These are phyloP conservation scores for Greenwoodochromis staneri DNA, from an alignment of 2,113 vertebrate species.

Conservation along the genomic window DNA sequence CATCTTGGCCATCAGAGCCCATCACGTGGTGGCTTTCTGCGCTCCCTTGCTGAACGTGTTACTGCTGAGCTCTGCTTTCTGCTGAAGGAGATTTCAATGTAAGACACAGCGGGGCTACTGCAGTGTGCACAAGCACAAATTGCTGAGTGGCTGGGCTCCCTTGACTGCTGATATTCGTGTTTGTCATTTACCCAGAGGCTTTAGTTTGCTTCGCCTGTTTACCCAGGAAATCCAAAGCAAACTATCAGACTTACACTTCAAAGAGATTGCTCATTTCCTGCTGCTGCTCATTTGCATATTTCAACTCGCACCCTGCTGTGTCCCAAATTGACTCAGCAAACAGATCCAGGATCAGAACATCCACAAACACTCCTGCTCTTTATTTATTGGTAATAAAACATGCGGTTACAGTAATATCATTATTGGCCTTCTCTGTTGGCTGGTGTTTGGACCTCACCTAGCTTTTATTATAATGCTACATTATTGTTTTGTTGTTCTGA, in stretches of 20 bases:
- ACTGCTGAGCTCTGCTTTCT: slow-evolving; percentile 9
- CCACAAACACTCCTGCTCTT: neutral
- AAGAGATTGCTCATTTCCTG: slow-evolving; percentile 36
- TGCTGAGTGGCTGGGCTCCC: slow-evolving; percentile 9
- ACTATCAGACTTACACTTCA: slow-evolving; percentile 50
- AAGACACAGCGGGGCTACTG: neutral
- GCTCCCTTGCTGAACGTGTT: neutral
- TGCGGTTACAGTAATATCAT: neutral
- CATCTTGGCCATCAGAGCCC: neutral
- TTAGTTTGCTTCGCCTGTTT: slow-evolving; percentile 35
- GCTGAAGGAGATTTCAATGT: slow-evolving; percentile 34
- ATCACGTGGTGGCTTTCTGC: neutral
- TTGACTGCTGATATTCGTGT: slow-evolving; percentile 24
- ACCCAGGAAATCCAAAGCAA: slow-evolving; percentile 46
- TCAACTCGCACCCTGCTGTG: neutral
- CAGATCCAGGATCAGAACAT: slow-evolving; percentile 3
- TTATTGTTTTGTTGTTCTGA: neutral
- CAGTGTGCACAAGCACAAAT: slow-evolving; percentile 19
- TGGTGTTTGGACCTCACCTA: neutral
- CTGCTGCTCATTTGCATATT: slow-evolving; percentile 56
- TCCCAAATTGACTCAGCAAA: slow-evolving; percentile 32
- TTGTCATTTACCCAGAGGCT: slow-evolving; percentile 48
- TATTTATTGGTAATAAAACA: neutral
- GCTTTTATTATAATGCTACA: neutral
- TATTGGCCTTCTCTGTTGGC: neutral